Evolutionary conservation across 2,888 invertebrate genomes (phyloP).

Genomic region (Rhorus exstirpatorius): DNA sequence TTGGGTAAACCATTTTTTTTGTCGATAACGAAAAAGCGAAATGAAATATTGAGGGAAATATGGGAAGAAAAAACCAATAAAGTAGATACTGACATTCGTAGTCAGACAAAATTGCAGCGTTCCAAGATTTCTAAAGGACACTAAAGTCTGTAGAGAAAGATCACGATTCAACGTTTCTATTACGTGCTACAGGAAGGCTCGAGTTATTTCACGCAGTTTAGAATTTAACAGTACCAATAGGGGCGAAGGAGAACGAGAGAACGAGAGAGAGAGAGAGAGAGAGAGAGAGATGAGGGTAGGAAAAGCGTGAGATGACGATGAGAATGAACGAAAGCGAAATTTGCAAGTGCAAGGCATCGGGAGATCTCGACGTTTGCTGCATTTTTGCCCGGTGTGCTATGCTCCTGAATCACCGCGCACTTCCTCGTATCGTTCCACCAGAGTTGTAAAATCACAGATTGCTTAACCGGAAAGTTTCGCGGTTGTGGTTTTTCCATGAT

Average conservation of each 20-base stretch:
- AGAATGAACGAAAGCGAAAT: slow-evolving; percentile 57
- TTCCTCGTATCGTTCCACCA: slow-evolving; percentile 39
- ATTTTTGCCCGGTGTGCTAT: slow-evolving; percentile 13
- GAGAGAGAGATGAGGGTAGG: slow-evolving; percentile 14
- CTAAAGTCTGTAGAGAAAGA: not conserved
- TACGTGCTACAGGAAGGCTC: slow-evolving; percentile 28
- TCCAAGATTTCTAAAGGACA: not conserved
- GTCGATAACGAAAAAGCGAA: not conserved
- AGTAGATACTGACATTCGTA: slow-evolving; percentile 34
- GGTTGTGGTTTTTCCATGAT: slow-evolving; percentile 45
- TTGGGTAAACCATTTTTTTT: too few relatives aligned
- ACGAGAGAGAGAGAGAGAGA: too few relatives aligned
- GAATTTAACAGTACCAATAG: slow-evolving; percentile 57
- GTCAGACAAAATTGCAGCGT: slow-evolving; percentile 3
- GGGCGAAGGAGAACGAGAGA: slow-evolving; percentile 6
- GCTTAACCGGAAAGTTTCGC: slow-evolving; percentile 56
- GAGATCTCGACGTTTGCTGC: slow-evolving; percentile 42
- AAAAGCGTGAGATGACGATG: slow-evolving; percentile 22
- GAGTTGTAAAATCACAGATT: slow-evolving; percentile 63
- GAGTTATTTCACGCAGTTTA: slow-evolving; percentile 51
- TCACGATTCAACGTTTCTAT: slow-evolving; percentile 16
- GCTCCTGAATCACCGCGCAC: slow-evolving; percentile 15
- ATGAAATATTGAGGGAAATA: not conserved
- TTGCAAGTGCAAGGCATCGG: slow-evolving; percentile 54
- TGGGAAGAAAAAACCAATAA: not conserved